Percentiles rank a stretch among this genome's conserved stretches.
Evolutionary conservation across 2,888 invertebrate genomes (phyloP).

Genomic region (Mythimna lalbum): DNA sequence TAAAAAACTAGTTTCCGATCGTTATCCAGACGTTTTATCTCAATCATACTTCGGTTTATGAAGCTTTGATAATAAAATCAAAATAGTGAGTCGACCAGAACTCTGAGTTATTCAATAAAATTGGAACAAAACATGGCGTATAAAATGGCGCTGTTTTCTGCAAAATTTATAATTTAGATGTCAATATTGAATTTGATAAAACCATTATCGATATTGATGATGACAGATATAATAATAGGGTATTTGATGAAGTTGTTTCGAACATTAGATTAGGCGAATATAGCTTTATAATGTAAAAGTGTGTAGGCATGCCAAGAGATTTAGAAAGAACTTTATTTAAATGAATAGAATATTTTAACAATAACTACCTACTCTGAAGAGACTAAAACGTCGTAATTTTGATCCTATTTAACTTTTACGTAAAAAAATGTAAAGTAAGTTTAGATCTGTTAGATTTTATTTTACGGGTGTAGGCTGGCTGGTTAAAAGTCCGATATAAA

Average conservation of each 20-base stretch:
- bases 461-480: neutral
- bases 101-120: conserved; percentile 55
- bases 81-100: conserved; percentile 59
- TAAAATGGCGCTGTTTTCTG: conserved; percentile 36
- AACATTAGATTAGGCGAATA: conserved; percentile 23
- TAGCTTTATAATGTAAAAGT: conserved; percentile 27
- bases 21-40: conserved; percentile 65
- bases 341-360: conserved; percentile 46
- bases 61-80: conserved; percentile 63
- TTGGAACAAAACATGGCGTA: conserved; percentile 42
- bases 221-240: conserved; percentile 40
- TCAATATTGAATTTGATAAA: conserved; percentile 35
- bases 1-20: conserved; percentile 71
- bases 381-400: conserved; percentile 14
- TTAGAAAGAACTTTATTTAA: conserved; percentile 22
- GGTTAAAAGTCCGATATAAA: neutral
- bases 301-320: conserved; percentile 32
- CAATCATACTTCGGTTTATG: conserved; percentile 50
- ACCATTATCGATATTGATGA: conserved; percentile 40
- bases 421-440: neutral
- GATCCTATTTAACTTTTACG: conserved; percentile 20
- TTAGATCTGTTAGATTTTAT: neutral
- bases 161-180: conserved; percentile 42
- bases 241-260: conserved; percentile 31
- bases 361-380: conserved; percentile 23